A percentile compares a stretch with the other conserved stretches of the same genome.
Evolutionary conservation across 2,113 vertebrate species (phyloP).

Genomic region (Alexandromys fortis): DNA sequence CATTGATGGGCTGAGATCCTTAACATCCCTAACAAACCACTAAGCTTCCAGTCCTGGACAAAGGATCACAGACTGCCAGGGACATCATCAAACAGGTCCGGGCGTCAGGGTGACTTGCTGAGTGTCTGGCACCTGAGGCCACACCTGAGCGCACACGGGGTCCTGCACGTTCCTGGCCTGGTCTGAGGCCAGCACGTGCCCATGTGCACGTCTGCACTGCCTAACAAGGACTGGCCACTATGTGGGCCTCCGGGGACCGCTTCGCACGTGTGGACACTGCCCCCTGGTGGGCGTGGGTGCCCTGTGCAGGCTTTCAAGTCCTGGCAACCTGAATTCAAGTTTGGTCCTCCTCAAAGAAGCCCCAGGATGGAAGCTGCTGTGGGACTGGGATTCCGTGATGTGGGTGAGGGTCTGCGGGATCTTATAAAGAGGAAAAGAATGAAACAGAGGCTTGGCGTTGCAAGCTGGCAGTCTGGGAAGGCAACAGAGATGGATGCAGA

Average conservation of each 20-base stretch:
- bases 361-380: background rate
- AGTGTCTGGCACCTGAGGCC: background rate
- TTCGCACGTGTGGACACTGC: slow-evolving; percentile 63
- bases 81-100: background rate
- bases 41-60: background rate
- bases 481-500: background rate
- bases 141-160: background rate
- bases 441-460: background rate
- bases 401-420: background rate
- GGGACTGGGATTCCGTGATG: background rate
- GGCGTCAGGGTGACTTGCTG: background rate
- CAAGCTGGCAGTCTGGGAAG: background rate
- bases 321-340: background rate
- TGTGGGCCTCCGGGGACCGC: accelerated
- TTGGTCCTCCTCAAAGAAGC: background rate
- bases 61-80: slow-evolving; percentile 28
- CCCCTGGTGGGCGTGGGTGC: slow-evolving; percentile 77
- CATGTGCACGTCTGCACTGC: background rate
- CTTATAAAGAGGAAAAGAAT: background rate
- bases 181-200: background rate
- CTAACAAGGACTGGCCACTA: background rate
- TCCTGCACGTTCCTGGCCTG: background rate
- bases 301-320: background rate
- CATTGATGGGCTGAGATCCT: background rate
- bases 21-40: background rate